Evolutionary conservation across 1,140 invertebrate species (phyloP).

Genomic region (Anoplophora glabripennis): DNA sequence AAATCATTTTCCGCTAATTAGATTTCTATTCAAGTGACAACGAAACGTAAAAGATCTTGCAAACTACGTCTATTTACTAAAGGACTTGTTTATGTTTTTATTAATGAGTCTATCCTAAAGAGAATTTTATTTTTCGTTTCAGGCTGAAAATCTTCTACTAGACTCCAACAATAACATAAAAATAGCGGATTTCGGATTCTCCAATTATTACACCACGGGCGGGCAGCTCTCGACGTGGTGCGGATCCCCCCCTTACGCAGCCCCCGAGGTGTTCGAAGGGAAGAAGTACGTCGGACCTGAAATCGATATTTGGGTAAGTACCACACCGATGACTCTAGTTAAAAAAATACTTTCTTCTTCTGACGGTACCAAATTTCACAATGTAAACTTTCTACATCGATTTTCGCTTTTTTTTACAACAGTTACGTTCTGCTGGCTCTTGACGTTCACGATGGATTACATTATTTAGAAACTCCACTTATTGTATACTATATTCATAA

Average conservation of each 20-base stretch:
- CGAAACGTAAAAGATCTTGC: too few species aligned
- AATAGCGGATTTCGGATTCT: slow-evolving; percentile 96
- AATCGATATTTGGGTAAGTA: slow-evolving; percentile 92
- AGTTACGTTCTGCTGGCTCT: too few species aligned
- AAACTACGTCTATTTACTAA: neutral
- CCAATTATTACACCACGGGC: slow-evolving; percentile 84
- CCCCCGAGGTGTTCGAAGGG: slow-evolving; percentile 96
- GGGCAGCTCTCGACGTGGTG: slow-evolving; percentile 91
- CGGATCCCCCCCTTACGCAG: slow-evolving; percentile 96
- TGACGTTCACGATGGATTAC: too few species aligned
- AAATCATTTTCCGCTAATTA: too few species aligned
- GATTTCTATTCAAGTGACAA: too few species aligned
- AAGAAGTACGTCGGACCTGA: slow-evolving; percentile 94
- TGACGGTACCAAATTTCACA: neutral
- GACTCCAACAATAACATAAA: slow-evolving; percentile 95
- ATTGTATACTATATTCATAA: too few species aligned
- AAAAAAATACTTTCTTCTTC: neutral
- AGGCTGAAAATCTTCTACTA: slow-evolving; percentile 93
- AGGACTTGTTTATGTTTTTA: too few species aligned
- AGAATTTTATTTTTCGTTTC: slow-evolving; percentile 32
- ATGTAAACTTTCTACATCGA: too few species aligned
- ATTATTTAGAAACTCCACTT: too few species aligned
- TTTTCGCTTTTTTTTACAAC: too few species aligned
- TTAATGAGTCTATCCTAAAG: neutral
- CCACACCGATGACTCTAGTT: neutral